Evolutionary conservation across 2,888 invertebrate species (phyloP), one percentile per base, ranked within the genome.

Genomic region (Agrilus cyanescens): DNA sequence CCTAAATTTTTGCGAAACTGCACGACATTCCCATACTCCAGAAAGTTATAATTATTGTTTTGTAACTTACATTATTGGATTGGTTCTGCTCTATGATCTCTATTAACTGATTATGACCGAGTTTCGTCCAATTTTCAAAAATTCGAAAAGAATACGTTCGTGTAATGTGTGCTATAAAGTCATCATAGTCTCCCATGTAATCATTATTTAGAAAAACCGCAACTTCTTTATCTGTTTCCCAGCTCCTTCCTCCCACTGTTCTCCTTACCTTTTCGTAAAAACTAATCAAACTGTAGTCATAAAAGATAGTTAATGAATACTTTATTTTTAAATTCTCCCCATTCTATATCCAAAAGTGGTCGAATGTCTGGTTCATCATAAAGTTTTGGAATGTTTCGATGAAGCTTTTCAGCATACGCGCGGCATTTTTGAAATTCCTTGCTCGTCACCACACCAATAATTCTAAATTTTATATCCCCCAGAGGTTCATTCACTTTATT

Each of bases 181-280:
- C 73, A 1, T 62, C 56, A 38, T 72, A 70, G 34, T 73, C 73
- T 1, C 78, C 78, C 25, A 78, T 55, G 46, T 70, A 70, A 41
- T 66, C 57, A 7, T 66, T 68, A 48, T 77, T 66, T 2, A 66
- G 49, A 46, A 75, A 65, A 1, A 78, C 67, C 4, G 68, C 71
- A 1, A 74, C 73, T 37, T 65, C 62, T 32, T 65, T 66, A 29
- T 57, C 50, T 15, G 74, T 52, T 10, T 67, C 65, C 65, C 71
- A 75, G 6, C 71, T 59, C 36, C 64, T 48, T 1, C 68, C 68
- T 7, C 75, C 75, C 45, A 66, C 66, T 50, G 61, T 61, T 43
- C 65, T 44, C 40, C 55, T 55, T 37, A 55, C 52, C 60, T 60
- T 41, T 38, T 33, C 10, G 14, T 4, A 16, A 18, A 37, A 31